Conservation (phyloP, 2,797 vertebrate species). For the Triplophysa yarkandensis region DNA sequence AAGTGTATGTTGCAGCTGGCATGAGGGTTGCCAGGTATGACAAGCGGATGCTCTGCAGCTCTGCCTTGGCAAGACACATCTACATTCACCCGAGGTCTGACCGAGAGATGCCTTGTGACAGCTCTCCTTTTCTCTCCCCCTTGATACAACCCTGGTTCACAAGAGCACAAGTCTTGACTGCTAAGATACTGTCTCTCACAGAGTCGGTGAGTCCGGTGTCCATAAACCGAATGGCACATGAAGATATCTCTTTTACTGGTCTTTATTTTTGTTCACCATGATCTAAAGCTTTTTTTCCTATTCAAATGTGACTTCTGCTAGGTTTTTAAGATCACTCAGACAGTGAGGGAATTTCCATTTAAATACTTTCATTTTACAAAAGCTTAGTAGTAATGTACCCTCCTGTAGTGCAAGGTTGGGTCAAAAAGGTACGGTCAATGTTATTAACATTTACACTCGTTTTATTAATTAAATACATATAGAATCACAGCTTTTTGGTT, state of each 20-base stretch:
- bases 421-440: too few relatives aligned
- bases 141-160: slow-evolving; percentile 37
- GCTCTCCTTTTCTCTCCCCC: slow-evolving; percentile 45
- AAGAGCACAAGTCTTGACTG: slow-evolving; percentile 50
- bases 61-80: slow-evolving; percentile 46
- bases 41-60: slow-evolving; percentile 39
- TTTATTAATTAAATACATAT: slow-evolving; percentile 25
- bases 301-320: background rate
- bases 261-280: background rate
- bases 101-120: slow-evolving; percentile 48
- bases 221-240: slow-evolving; percentile 11
- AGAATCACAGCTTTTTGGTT: slow-evolving; percentile 20
- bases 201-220: slow-evolving; percentile 26
- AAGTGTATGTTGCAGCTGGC: slow-evolving; percentile 30
- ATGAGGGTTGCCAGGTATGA: slow-evolving; percentile 47
- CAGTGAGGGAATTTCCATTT: too few relatives aligned
- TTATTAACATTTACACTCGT: background rate
- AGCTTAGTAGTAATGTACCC: too few relatives aligned
- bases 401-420: background rate
- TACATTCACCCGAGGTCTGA: slow-evolving; percentile 48
- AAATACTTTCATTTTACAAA: too few relatives aligned
- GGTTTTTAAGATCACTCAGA: background rate
- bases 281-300: background rate
- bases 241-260: background rate
- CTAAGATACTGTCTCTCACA: slow-evolving; percentile 29